Percentiles rank a stretch among this genome's conserved stretches.
These are phyloP conservation scores for Betta splendens DNA, from an alignment of 2,797 vertebrate genomes.

Conservation along the genomic window DNA sequence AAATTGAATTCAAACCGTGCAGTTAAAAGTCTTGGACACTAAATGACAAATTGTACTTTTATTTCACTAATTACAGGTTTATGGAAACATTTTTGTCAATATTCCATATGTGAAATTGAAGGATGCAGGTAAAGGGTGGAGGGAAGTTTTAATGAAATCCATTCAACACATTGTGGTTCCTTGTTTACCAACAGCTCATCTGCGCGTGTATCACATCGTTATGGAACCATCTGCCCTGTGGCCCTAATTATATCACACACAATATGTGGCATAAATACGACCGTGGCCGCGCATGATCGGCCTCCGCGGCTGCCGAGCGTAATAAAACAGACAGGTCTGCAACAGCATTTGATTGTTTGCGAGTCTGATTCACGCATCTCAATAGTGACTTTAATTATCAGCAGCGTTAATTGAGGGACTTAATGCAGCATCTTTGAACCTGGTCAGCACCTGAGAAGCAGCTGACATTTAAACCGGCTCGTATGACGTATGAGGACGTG, in stretches of 20 bases:
- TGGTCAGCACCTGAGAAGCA: constrained; percentile 28
- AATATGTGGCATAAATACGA: constrained; percentile 21
- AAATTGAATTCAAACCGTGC: constrained; percentile 20
- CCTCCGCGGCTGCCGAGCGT: constrained; percentile 29
- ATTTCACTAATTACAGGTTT: constrained; percentile 12
- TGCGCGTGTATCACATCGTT: constrained; percentile 20
- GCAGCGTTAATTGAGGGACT: constrained; percentile 26
- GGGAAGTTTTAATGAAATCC: background rate
- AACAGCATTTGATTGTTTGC: constrained; percentile 43
- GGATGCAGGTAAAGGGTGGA: background rate
- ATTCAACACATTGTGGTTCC: background rate
- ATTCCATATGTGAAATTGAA: constrained; percentile 14
- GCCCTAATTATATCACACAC: constrained; percentile 34
- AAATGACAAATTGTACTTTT: constrained; percentile 14
- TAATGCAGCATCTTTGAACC: constrained; percentile 33
- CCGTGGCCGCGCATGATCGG: constrained; percentile 22
- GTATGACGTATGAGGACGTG: constrained; percentile 48
- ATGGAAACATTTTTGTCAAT: background rate
- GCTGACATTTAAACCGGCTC: constrained; percentile 46
- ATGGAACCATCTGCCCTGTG: constrained; percentile 5
- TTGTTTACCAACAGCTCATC: constrained; percentile 1
- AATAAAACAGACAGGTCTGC: constrained; percentile 59
- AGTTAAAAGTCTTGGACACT: constrained; percentile 14
- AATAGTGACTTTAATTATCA: constrained; percentile 43
- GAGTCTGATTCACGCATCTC: constrained; percentile 39